Evolutionary conservation across 2,113 vertebrate genomes (phyloP).

Genomic region (Orycteropus afer): DNA sequence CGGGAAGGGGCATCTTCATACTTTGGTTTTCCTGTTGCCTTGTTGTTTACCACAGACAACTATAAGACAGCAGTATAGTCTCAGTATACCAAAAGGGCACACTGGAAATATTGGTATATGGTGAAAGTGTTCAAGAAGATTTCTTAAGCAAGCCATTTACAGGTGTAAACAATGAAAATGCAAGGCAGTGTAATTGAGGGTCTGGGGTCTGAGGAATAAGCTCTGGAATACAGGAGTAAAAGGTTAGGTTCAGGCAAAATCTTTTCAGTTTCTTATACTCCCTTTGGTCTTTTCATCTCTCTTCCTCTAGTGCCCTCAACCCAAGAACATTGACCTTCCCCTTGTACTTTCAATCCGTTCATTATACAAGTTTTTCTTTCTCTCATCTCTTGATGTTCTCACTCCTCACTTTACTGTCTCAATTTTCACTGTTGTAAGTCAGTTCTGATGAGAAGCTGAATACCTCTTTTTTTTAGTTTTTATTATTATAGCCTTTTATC

Average conservation of each 20-base stretch:
- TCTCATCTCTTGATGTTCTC: rapidly evolving
- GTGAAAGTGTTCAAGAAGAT: rapidly evolving
- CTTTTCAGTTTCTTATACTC: rapidly evolving
- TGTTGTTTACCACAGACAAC: rapidly evolving
- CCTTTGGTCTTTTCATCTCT: too few relatives aligned
- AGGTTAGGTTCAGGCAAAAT: background rate
- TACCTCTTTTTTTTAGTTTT: background rate
- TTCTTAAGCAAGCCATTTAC: background rate
- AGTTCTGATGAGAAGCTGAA: background rate
- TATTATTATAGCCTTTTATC: background rate
- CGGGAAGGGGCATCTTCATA: rapidly evolving
- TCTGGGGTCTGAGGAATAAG: rapidly evolving
- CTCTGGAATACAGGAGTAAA: rapidly evolving
- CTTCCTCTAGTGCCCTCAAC: rapidly evolving
- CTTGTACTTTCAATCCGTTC: rapidly evolving
- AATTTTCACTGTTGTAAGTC: background rate
- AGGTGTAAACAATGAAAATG: background rate
- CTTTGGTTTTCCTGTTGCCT: rapidly evolving
- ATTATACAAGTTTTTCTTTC: rapidly evolving
- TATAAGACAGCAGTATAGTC: too few relatives aligned
- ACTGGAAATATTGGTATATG: rapidly evolving
- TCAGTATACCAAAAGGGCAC: too few relatives aligned
- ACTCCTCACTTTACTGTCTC: background rate
- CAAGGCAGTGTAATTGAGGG: rapidly evolving
- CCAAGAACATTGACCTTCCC: rapidly evolving